Evolutionary conservation across 2,888 invertebrate species (phyloP), one percentile per base, ranked within the genome.

Genomic region (Ametastegia equiseti): DNA sequence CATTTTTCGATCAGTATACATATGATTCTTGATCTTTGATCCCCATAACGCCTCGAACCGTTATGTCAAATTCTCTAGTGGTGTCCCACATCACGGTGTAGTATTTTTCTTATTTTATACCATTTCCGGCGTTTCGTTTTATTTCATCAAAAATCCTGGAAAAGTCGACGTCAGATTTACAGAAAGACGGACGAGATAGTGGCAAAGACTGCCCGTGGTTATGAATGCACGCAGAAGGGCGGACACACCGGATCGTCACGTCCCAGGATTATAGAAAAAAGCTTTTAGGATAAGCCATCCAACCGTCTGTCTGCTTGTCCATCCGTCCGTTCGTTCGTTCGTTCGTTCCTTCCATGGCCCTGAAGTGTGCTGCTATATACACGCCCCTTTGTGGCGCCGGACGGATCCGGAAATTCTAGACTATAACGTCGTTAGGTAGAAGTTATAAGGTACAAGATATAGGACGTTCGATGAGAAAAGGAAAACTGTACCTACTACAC

Each of bases 251-350:
- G 80, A 80, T 80, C 69, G 80, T 80, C 80, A 80, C 80, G 80
- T 80, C 71, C 80, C 27, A 6, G 80, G 80, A 80, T 80, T 80
- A 80, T 80, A 80, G 80, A 80, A 80, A 69, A 80, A 80, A 80
- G 80, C 80, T 80, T 80, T 80, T 80, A 80, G 80, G 80, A 71
- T 80, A 80, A 80, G 80, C 80, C 80, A 71, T 42, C 75, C 75
- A 19, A 75, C 75, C 75, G 54, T 54, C 73, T 54, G 73, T 13
- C 75, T 13, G 75, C 54, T 7, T 13, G 54, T 23, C 13, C 54
- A 33, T 73, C 23, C 47, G 73, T 73, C 1, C 50, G 33, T 73
- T 33, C 33, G 6, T 47, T 19, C 73, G 71, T 50, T n/a, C 73
- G 36, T 73, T 19, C 23, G 23, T 69, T 15, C 69, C 71, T 27